Percentiles rank a stretch among this genome's conserved stretches.
Conservation (phyloP, 2,797 vertebrate species). For the Enteromius anoplus region DNA sequence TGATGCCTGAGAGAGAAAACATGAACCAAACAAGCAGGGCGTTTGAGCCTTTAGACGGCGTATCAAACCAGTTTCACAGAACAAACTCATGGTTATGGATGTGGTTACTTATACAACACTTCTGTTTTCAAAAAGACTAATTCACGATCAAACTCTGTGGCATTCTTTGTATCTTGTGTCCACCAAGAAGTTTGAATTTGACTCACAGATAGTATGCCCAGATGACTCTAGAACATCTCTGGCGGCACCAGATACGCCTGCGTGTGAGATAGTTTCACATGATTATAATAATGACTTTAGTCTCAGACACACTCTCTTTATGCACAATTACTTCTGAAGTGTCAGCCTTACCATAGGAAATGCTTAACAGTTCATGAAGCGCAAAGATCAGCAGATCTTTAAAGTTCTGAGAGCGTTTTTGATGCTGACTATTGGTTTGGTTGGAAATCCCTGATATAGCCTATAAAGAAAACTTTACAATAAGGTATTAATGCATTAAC, state of each 20-base stretch:
- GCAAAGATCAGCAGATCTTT: neutral
- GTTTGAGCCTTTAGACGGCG: neutral
- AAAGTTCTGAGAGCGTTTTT: neutral
- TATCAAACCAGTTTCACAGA: constrained; percentile 7
- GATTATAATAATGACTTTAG: neutral
- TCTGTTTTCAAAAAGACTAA: neutral
- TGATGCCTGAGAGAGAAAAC: constrained; percentile 35
- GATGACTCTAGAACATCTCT: neutral
- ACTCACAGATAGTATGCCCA: neutral
- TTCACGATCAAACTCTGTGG: neutral
- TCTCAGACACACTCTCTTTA: constrained; percentile 6
- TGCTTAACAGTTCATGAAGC: neutral
- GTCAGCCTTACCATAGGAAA: neutral
- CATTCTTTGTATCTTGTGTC: neutral
- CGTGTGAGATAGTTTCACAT: neutral
- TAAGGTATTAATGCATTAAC: no score
- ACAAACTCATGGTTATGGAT: neutral
- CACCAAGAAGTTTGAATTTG: neutral
- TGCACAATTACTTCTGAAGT: neutral
- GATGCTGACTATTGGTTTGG: neutral
- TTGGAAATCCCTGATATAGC: neutral
- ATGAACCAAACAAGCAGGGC: constrained; percentile 36
- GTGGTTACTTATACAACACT: neutral
- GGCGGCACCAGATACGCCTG: constrained; percentile 15
- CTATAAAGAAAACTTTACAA: no score